Percentiles rank a stretch among this genome's conserved stretches.
phyloP scores from a whole-genome alignment of 2,888 invertebrate genomes.

The Pristionchus fissidentatus region DNA sequence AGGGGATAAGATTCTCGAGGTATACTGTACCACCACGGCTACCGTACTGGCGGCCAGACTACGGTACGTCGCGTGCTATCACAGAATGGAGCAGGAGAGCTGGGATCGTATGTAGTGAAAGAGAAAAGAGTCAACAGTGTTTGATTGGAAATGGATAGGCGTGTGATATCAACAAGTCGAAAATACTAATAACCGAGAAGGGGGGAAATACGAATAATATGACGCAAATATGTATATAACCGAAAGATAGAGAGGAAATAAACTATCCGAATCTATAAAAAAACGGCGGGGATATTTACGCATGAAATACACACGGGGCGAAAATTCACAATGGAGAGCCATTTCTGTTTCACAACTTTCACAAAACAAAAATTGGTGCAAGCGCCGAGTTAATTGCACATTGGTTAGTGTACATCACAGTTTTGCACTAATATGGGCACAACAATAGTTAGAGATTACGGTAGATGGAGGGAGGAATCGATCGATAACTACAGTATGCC shows the following conservation, averaged over 20 bases:
- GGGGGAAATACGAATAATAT: slow-evolving; percentile 23
- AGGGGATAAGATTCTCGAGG: neutral
- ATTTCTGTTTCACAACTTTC: neutral
- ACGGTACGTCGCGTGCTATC: slow-evolving; percentile 9
- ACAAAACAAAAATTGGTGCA: neutral
- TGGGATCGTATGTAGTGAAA: neutral
- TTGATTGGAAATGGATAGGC: neutral
- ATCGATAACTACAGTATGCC: slow-evolving; percentile 62
- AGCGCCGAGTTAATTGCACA: neutral
- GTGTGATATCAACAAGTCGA: neutral
- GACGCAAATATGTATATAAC: slow-evolving; percentile 20
- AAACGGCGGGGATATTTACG: neutral
- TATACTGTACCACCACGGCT: neutral
- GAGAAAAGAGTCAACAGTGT: slow-evolving; percentile 12
- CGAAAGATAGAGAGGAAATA: neutral
- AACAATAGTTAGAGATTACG: too few relatives aligned
- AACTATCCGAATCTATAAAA: slow-evolving; percentile 30
- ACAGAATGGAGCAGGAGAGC: slow-evolving; percentile 11
- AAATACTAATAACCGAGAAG: neutral
- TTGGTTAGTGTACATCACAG: slow-evolving; percentile 24
- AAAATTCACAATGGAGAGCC: neutral
- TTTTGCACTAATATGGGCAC: too few relatives aligned
- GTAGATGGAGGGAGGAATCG: neutral
- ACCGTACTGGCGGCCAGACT: neutral
- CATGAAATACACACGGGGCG: neutral